These are phyloP conservation scores for Tapirus indicus DNA, from an alignment of 2,797 vertebrate genomes.

Conservation along the genomic window DNA sequence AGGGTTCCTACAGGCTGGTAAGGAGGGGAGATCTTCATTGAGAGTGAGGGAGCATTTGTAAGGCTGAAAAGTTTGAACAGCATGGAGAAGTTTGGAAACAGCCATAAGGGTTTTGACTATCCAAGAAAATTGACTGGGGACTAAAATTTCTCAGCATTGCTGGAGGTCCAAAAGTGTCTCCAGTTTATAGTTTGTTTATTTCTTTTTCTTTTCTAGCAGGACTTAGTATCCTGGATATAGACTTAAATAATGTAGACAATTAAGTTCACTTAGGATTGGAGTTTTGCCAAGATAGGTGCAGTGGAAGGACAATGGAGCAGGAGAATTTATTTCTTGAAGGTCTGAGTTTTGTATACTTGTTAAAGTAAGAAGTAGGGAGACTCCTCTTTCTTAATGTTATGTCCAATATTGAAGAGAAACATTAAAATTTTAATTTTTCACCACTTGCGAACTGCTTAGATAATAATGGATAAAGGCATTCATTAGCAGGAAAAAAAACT, in stretches of 20 bases:
- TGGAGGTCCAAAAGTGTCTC: background rate
- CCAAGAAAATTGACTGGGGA: background rate
- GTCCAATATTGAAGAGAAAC: background rate
- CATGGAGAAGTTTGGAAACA: background rate
- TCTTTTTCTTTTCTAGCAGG: background rate
- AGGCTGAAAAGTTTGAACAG: background rate
- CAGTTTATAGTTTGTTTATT: background rate
- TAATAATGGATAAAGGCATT: slow-evolving; percentile 61
- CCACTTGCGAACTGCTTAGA: slow-evolving; percentile 28
- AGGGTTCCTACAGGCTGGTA: accelerated
- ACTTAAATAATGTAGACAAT: background rate
- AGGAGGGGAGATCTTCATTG: background rate
- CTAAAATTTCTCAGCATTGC: background rate
- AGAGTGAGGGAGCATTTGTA: background rate
- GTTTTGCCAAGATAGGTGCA: background rate
- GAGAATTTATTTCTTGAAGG: background rate
- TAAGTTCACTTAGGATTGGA: background rate
- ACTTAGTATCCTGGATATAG: background rate
- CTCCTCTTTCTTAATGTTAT: background rate
- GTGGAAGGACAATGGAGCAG: background rate
- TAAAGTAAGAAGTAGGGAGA: background rate
- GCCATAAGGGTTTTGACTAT: background rate
- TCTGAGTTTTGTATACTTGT: background rate
- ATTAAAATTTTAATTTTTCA: slow-evolving; percentile 48
- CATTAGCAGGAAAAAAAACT: slow-evolving; percentile 39